Base-by-base conservation (phyloP, 2,113 vertebrate species). In the Micromys minutus region DNA sequence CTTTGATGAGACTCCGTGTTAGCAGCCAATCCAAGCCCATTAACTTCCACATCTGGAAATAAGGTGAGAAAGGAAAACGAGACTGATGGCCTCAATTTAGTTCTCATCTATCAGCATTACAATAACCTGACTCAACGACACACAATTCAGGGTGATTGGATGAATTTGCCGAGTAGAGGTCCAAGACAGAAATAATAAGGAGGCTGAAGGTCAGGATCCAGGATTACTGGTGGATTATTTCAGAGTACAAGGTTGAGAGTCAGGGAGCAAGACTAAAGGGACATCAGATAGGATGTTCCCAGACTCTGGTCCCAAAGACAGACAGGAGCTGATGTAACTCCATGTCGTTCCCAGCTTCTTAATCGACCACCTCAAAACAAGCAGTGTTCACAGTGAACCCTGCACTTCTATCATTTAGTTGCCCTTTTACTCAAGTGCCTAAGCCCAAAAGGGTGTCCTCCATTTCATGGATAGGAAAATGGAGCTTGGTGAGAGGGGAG, bases 21-120 rank as follows among this genome's bases (percentile, higher is more conserved):
- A 98, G 97, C 97, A 98, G 96, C 97, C 98, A 98, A 98, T 98
- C 98, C 97, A 98, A 98, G 98, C 97, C 98, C 98, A 98, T 98
- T 98, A 98, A 98, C 97, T 98, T 98, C 98, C 98, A 98, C 97
- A 98, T 98, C 97, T 98, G 98, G 98, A 98, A 98, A 98, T 97
- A 97, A 97, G 97, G 97, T 5, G 97, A 98, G 98, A 84, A 97
- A 98, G 97, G 98, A 98, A 98, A 98, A 98, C 96, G 98, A 98
- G 97, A 80, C 96, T 98, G 97, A 98, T 98, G 97, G 97, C 97
- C 98, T 98, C 98, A 97, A 98, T 98, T 98, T 97, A 98, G 96
- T 98, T 97, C 97, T 98, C 97, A 98, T 98, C 98, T 98, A 98
- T 98, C 98, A 98, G 97, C 97, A 98, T 98, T 95, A 98, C 98